Evolutionary conservation across 2,888 invertebrate genomes (phyloP).

Genomic region (Tetrapedia diversipes): DNA sequence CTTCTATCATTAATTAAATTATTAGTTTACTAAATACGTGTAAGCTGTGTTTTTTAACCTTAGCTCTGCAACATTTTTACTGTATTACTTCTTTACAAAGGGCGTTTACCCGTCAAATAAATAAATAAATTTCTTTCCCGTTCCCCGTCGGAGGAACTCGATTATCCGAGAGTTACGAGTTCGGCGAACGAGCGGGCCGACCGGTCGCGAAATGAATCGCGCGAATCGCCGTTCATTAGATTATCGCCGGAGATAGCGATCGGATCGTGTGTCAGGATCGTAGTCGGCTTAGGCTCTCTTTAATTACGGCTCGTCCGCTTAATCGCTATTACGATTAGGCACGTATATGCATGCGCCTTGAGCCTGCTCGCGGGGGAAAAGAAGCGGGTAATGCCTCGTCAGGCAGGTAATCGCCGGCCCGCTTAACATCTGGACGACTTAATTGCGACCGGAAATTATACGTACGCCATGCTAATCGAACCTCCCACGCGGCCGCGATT

Average conservation of each 20-base stretch:
- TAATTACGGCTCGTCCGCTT: conserved; percentile 42
- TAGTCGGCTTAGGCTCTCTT: conserved; percentile 19
- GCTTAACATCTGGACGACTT: conserved; percentile 58
- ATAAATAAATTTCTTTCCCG: no score
- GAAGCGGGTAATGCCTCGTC: conserved; percentile 28
- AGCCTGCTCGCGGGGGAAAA: conserved; percentile 3
- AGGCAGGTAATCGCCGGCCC: conserved; percentile 31
- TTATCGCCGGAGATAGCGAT: conserved; percentile 30
- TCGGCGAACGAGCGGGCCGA: neutral
- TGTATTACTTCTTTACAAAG: no score
- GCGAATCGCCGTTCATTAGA: conserved; percentile 26
- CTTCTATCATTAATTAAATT: no score
- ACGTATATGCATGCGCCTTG: no score
- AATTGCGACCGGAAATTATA: conserved; percentile 57
- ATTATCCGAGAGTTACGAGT: conserved; percentile 33
- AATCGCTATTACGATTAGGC: conserved; percentile 50
- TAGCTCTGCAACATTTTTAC: no score
- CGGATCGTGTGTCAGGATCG: conserved; percentile 23
- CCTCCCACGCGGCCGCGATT: conserved; percentile 56
- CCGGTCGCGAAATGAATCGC: conserved; percentile 24
- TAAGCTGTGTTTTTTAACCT: no score
- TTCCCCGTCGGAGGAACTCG: conserved; percentile 11
- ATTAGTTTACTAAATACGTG: no score
- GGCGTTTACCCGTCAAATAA: no score
- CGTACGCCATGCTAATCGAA: conserved; percentile 39